These are phyloP conservation scores for Enteromius treurensis DNA, from an alignment of 2,797 vertebrate species.

Conservation along the genomic window DNA sequence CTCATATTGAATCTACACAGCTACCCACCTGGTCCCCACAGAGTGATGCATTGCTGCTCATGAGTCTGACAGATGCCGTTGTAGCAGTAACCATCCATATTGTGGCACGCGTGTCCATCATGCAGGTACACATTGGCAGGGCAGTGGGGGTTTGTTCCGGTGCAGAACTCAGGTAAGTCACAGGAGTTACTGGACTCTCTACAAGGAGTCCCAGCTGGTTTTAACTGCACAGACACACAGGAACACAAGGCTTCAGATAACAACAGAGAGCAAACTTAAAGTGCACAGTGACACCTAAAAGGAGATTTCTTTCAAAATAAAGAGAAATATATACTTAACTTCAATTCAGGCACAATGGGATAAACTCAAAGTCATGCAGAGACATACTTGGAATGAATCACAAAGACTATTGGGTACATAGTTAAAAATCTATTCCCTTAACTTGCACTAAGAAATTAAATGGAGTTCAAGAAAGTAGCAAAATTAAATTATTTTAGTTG, in stretches of 20 bases:
- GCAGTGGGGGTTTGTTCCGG: constrained; percentile 88
- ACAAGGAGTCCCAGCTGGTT: constrained; percentile 88
- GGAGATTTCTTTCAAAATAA: constrained; percentile 3
- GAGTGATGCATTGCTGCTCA: constrained; percentile 95
- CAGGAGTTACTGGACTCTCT: constrained; percentile 90
- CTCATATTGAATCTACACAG: neutral
- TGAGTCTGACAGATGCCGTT: constrained; percentile 98
- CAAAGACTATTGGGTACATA: neutral
- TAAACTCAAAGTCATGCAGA: neutral
- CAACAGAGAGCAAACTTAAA: constrained; percentile 1
- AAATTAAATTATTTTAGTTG: neutral
- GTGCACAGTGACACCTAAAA: neutral
- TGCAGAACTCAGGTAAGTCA: constrained; percentile 97
- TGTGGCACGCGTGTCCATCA: constrained; percentile 89
- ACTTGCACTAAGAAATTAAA: neutral
- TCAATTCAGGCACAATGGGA: neutral
- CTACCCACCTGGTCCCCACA: constrained; percentile 91
- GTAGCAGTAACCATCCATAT: constrained; percentile 92
- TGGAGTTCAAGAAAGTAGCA: neutral
- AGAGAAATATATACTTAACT: neutral
- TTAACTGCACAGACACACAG: constrained; percentile 80
- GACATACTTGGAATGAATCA: neutral
- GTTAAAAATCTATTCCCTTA: neutral
- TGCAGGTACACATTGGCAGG: constrained; percentile 96
- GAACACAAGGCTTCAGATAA: constrained; percentile 58